Conservation (phyloP, 2,888 invertebrate species). For the Tenthredo distinguenda region DNA sequence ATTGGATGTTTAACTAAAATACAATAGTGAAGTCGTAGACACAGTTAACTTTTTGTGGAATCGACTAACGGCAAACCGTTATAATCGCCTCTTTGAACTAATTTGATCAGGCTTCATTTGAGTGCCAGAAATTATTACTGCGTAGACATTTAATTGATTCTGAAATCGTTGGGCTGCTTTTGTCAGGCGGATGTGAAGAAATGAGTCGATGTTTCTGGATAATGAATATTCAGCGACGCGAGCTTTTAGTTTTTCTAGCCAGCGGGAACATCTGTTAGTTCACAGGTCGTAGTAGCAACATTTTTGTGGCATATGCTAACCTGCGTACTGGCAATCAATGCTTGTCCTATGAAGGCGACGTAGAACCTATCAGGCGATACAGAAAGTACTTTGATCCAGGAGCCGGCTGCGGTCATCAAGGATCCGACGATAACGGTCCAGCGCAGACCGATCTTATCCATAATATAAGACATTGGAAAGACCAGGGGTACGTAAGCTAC, state of each 20-base stretch:
- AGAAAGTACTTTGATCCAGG: constrained; percentile 83
- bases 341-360: constrained; percentile 82
- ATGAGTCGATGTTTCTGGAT: neutral
- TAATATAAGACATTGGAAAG: constrained; percentile 80
- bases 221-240: constrained; percentile 15
- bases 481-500: constrained; percentile 84
- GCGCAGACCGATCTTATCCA: constrained; percentile 80
- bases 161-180: neutral
- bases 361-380: constrained; percentile 82
- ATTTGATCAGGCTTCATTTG: neutral
- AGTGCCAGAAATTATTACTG: neutral
- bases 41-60: neutral
- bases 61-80: neutral
- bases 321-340: constrained; percentile 77
- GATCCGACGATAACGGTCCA: constrained; percentile 80
- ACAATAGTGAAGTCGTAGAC: neutral
- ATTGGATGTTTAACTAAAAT: neutral
- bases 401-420: constrained; percentile 81
- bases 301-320: constrained; percentile 57
- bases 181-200: neutral
- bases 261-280: neutral
- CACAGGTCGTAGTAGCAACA: neutral
- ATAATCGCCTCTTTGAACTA: neutral
- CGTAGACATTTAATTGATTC: constrained; percentile 1
- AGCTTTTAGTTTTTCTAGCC: neutral